Percentiles rank a stretch among this genome's conserved stretches.
phyloP scores from a whole-genome alignment of 1,140 invertebrate genomes.

The Zaprionus tsacasi region DNA sequence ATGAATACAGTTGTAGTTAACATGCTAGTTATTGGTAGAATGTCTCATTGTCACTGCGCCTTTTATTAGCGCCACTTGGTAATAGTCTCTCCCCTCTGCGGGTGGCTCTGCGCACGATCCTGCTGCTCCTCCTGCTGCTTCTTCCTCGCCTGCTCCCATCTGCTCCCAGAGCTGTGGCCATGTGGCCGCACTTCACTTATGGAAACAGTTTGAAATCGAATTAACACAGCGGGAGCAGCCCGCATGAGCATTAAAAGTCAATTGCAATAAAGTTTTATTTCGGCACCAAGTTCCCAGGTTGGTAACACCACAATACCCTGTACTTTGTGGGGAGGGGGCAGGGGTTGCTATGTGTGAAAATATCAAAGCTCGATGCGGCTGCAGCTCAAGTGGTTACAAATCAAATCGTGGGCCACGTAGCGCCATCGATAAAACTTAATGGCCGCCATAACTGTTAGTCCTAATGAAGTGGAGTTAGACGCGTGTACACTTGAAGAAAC shows the following conservation, averaged over 20 bases:
- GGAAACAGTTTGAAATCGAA: constrained; percentile 80
- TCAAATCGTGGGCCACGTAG: constrained; percentile 63
- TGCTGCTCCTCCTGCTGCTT: not conserved
- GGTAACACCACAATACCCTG: not conserved
- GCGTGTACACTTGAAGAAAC: constrained; percentile 21
- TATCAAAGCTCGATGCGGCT: constrained; percentile 65
- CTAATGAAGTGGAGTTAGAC: constrained; percentile 51
- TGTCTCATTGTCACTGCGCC: constrained; percentile 29
- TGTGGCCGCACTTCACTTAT: constrained; percentile 53
- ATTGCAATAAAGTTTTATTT: constrained; percentile 77
- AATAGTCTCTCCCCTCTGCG: constrained; percentile 27
- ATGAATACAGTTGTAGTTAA: not conserved
- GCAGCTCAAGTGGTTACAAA: constrained; percentile 73
- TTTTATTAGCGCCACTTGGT: constrained; percentile 48
- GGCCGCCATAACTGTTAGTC: constrained; percentile 72
- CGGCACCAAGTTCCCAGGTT: constrained; percentile 30
- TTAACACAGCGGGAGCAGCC: constrained; percentile 71
- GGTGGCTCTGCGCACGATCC: constrained; percentile 19
- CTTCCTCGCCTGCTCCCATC: not conserved
- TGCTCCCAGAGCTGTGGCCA: constrained; percentile 16
- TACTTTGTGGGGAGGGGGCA: not conserved
- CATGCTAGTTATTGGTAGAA: not conserved
- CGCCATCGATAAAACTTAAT: constrained; percentile 83
- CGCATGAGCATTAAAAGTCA: constrained; percentile 74
- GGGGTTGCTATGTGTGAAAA: constrained; percentile 64